Conservation (phyloP, 2,888 invertebrate species). For the Zele albiditarsus region DNA sequence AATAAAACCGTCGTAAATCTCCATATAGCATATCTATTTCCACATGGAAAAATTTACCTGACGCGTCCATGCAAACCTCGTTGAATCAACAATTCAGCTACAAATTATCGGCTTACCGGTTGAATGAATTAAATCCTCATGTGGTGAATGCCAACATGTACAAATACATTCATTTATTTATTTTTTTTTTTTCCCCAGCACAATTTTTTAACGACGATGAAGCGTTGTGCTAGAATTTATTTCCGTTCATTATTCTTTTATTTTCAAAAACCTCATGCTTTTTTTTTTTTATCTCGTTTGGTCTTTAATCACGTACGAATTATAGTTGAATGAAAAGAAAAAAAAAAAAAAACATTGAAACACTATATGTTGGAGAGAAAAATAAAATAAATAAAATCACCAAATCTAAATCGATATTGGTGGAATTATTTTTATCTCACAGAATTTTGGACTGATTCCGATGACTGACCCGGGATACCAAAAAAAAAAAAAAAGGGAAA, state of each 20-base stretch:
- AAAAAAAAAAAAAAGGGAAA: conserved; percentile 1
- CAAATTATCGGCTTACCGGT: not conserved
- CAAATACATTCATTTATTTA: not conserved
- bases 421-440: no score
- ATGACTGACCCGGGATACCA: not conserved
- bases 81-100: not conserved
- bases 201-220: not conserved
- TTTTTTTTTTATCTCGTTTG: not conserved
- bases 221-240: not conserved
- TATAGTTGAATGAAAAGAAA: not conserved
- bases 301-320: not conserved
- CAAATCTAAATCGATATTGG: not conserved
- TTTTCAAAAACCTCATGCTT: not conserved
- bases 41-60: not conserved
- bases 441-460: not conserved
- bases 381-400: not conserved
- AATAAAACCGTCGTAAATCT: not conserved
- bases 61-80: not conserved
- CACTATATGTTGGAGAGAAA: not conserved
- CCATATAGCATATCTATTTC: not conserved
- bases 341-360: not conserved
- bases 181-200: not conserved
- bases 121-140: not conserved
- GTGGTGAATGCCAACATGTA: not conserved
- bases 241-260: not conserved